phyloP scores from a whole-genome alignment of 64 coral and sea anemone species.

The Acropora tenuis region DNA sequence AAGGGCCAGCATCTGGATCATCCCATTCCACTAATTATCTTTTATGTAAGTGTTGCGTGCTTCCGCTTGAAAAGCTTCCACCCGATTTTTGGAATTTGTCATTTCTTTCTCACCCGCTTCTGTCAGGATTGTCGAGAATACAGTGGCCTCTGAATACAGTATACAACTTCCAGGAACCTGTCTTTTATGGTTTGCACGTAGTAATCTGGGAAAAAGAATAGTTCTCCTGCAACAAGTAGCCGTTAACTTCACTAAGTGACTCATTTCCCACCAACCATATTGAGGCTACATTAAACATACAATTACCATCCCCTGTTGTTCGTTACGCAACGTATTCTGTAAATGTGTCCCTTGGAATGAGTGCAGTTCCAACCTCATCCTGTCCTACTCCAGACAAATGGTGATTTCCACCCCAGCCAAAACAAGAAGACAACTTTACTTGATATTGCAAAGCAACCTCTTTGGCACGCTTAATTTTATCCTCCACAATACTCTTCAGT shows the following conservation, averaged over 20 bases:
- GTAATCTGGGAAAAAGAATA: conserved; percentile 14
- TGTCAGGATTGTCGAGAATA: conserved; percentile 9
- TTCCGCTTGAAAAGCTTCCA: not conserved
- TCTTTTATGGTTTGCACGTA: not conserved
- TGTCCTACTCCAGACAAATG: not conserved
- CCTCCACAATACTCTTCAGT: not conserved
- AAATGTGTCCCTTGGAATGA: not conserved
- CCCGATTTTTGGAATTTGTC: not conserved
- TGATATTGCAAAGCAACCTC: not conserved
- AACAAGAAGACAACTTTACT: not conserved
- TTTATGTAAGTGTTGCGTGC: not conserved
- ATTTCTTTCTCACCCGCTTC: conserved; percentile 20
- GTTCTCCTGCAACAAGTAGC: not conserved
- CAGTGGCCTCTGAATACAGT: not conserved
- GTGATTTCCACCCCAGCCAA: not conserved
- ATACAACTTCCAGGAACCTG: conserved; percentile 9
- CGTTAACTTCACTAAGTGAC: not conserved
- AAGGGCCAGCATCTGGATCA: not conserved
- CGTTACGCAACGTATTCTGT: not conserved
- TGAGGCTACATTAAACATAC: conserved; percentile 8
- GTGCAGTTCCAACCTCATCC: not conserved
- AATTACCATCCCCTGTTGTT: conserved; percentile 9
- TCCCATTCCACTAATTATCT: not conserved
- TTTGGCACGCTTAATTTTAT: not conserved
- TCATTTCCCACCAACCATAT: not conserved